Base-by-base conservation (phyloP, 2,113 vertebrate genomes). In the Sapayoa aenigma region DNA sequence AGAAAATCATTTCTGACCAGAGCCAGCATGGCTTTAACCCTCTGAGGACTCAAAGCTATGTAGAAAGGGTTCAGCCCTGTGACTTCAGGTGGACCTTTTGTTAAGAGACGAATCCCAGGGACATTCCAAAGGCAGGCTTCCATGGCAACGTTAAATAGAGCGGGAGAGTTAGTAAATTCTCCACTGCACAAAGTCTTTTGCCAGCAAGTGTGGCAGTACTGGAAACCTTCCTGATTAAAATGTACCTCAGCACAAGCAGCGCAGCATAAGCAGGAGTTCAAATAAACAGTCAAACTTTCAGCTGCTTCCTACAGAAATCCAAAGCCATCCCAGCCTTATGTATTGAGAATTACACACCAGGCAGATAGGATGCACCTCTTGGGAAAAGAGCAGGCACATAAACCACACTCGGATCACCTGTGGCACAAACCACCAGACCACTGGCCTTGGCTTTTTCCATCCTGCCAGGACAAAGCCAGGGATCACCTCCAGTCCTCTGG, bases 191-290 rank as follows among this genome's bases (percentile, higher is more conserved):
- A 55, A 76, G 56, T 11, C 35, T 9, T 30, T 85, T 35, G 42
- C 35, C 59, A 55, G 24, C 18, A 84, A 50, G 20, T 21, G 15
- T 11, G 16, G 35, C 41, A 41, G 21, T 6, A 63, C 35, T 31
- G 58, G 24, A 4, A 46, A 31, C 4, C 5, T 9, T 41, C 39
- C 41, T 6, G 21, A 11, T 28, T 21, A 16, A 49, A 53, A 14
- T 1, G 20, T 55, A 5, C 12, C 19, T 37, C 30, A 24, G 7
- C 8, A 27, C 6, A 46, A 6, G 5, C 37, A 68, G 37, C 33
- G 14, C 12, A 17, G 17, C 0, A 0, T 22, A 46, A 87, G 17
- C 0, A 67, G 9, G 62, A 50, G 11, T 63, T 71, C 0, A 8
- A 30, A 12, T 6, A 21, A 16, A 17, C 42, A 50, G 39, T 1